Evolutionary conservation across 2,797 vertebrate species (phyloP).

Genomic region (Rhodeus uyekii): DNA sequence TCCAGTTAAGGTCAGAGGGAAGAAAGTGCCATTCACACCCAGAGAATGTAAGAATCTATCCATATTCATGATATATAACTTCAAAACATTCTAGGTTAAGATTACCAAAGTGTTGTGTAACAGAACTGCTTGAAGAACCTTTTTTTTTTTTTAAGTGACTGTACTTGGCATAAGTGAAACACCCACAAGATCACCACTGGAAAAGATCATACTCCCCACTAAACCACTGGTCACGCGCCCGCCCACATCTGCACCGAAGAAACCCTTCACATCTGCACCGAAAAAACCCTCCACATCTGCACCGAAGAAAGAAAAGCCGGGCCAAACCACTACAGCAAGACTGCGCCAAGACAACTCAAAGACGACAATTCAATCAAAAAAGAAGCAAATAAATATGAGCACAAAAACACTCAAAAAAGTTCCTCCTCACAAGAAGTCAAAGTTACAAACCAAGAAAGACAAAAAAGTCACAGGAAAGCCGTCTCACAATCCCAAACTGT

Average conservation of each 20-base stretch:
- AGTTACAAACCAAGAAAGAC: conserved; percentile 14
- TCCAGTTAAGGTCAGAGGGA: conserved; percentile 80
- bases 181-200: conserved; percentile 72
- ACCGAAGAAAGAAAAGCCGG: neutral
- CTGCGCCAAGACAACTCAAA: conserved; percentile 21
- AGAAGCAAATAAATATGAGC: conserved; percentile 12
- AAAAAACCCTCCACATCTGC: conserved; percentile 28
- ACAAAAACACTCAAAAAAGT: conserved; percentile 37
- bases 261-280: conserved; percentile 29
- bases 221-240: conserved; percentile 50
- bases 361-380: conserved; percentile 33
- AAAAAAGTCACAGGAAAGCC: conserved; percentile 17
- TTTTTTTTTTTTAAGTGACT: conserved; percentile 71
- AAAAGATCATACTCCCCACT: conserved; percentile 66
- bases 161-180: conserved; percentile 68
- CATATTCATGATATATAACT: neutral
- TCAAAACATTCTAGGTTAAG: neutral
- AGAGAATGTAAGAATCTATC: conserved; percentile 73
- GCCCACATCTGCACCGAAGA: conserved; percentile 13
- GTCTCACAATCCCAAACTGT: neutral
- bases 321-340: conserved; percentile 21
- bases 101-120: neutral
- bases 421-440: conserved; percentile 3
- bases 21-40: conserved; percentile 76
- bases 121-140: conserved; percentile 14